Evolutionary conservation across 1,140 invertebrate genomes (phyloP).

Genomic region (Microplitis mediator): DNA sequence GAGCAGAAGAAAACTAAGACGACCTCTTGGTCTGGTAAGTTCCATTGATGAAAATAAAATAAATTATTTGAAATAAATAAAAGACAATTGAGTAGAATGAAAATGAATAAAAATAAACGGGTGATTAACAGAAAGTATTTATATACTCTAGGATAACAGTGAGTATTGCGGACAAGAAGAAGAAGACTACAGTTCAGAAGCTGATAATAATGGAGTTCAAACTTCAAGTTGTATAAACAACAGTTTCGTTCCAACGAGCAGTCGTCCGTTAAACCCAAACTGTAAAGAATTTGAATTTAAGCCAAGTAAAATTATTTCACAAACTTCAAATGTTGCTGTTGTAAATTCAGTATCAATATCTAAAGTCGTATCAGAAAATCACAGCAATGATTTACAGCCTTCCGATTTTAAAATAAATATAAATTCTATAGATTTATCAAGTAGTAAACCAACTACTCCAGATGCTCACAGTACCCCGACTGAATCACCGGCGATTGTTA

Average conservation of each 20-base stretch:
- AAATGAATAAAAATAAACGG: neutral
- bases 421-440: constrained; percentile 20
- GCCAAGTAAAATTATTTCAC: neutral
- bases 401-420: neutral
- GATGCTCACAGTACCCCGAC: neutral
- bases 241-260: constrained; percentile 28
- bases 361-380: neutral
- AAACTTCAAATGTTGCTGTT: neutral
- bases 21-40: constrained; percentile 46
- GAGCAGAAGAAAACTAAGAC: constrained; percentile 50
- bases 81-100: neutral
- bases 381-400: constrained; percentile 7
- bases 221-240: constrained; percentile 1
- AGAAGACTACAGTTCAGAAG: constrained; percentile 52
- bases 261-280: constrained; percentile 55
- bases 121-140: neutral
- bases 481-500: neutral
- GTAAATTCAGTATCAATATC: neutral
- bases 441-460: constrained; percentile 7
- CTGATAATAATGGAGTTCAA: constrained; percentile 40
- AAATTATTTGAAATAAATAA: neutral
- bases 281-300: constrained; percentile 52
- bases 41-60: neutral
- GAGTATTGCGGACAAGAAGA: constrained; percentile 48
- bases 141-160: constrained; percentile 40